phyloP scores from a whole-genome alignment of 1,140 invertebrate species.

The Sitophilus oryzae region DNA sequence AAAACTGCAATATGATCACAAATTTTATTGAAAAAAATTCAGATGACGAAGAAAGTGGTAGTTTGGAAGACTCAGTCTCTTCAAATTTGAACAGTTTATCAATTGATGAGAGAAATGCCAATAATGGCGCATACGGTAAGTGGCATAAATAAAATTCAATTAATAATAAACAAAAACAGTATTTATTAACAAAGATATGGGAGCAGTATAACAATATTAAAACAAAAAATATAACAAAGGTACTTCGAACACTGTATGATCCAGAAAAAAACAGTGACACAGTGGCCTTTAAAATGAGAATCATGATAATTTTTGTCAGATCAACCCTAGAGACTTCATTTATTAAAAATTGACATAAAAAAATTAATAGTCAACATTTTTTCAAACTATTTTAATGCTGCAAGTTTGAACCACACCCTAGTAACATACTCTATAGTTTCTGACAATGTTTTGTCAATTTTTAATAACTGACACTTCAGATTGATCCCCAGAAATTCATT shows the following conservation, averaged over 20 bases:
- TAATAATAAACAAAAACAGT: not conserved
- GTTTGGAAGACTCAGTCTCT: slow-evolving; percentile 47
- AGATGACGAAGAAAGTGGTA: slow-evolving; percentile 50
- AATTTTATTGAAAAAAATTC: slow-evolving; percentile 31
- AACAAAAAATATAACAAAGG: not conserved
- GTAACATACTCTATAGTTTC: no score
- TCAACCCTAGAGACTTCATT: no score
- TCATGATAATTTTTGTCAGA: no score
- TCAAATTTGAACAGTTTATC: slow-evolving; percentile 45
- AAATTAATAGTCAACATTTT: no score
- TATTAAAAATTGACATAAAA: no score
- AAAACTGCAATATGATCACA: slow-evolving; percentile 53
- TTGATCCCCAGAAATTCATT: no score
- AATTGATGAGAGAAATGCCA: slow-evolving; percentile 52
- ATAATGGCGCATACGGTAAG: slow-evolving; percentile 43
- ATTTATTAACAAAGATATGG: not conserved
- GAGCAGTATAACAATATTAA: not conserved
- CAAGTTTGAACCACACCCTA: no score
- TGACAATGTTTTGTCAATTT: no score
- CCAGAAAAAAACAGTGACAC: no score
- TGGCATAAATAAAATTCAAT: not conserved
- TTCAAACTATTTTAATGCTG: no score
- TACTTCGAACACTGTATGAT: not conserved
- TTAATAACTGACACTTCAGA: no score
- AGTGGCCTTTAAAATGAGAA: no score